Base-by-base conservation (phyloP, 2,797 vertebrate genomes). In the Pangasius macronema region DNA sequence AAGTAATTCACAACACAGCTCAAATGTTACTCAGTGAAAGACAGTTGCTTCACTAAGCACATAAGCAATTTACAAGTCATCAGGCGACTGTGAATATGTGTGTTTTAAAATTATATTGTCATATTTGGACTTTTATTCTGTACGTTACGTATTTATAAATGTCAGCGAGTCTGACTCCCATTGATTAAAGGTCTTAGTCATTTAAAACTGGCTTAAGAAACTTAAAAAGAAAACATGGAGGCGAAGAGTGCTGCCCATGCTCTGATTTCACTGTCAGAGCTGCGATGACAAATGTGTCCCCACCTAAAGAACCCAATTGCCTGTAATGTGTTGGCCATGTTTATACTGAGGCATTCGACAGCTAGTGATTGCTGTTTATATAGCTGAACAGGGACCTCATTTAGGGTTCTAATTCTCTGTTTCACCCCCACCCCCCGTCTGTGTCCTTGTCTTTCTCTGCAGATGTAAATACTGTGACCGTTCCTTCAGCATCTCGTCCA, bases 391-490 rank as follows among this genome's bases (percentile, higher is more conserved):
- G 82, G 87, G 83, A 87, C 85, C 85, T 90, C 70, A 85, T 87
- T 89, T 89, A 87, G 83, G 39, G 65, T 63, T 89, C 39, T 85
- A 84, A 85, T 85, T 87, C 59, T 83, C 51, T 53, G 6, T 82
- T 33, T 68, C 20, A 68, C 16, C n/a, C 9, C 11, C 5, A 13
- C 27, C n/a, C 82, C 46, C 75, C 84, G 67, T 75, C 76, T 84
- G 53, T 51, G 27, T 61, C 63, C 18, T 18, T 88, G 76, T 42
- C 79, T 89, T 90, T 55, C 73, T 61, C 36, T 85, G 18, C 94
- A 98, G 97, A 95, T 98, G 97, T 95, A 98, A 97, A 94, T 98
- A 98, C 94, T 98, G 97, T 88, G 97, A 98, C 95, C 95, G 97
- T 83, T 98, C 97, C 9, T 98, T 98, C 95, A 98, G 97, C 95